Evolutionary conservation across 1,140 invertebrate genomes (phyloP).

Genomic region (Sitodiplosis mosellana): DNA sequence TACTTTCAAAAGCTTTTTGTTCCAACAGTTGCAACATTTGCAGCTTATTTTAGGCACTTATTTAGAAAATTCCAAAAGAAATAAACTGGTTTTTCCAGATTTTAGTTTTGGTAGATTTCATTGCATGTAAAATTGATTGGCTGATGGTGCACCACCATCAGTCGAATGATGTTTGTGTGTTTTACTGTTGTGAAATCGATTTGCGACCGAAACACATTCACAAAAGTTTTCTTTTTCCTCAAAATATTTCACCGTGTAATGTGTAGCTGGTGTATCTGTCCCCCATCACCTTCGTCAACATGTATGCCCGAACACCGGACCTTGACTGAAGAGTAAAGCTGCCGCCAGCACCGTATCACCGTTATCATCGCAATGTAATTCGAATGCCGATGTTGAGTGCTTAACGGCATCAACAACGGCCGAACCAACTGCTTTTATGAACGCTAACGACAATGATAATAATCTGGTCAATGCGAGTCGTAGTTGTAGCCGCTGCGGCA

Average conservation of each 20-base stretch:
- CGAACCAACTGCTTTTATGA: slow-evolving; percentile 2
- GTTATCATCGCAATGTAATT: slow-evolving; percentile 22
- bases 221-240: neutral
- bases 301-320: slow-evolving; percentile 27
- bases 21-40: too few species aligned
- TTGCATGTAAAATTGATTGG: too few species aligned
- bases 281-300: slow-evolving; percentile 28
- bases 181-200: neutral
- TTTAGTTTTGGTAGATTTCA: too few species aligned
- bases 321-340: slow-evolving; percentile 25
- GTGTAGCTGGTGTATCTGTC: slow-evolving; percentile 22
- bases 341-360: slow-evolving; percentile 23
- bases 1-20: too few species aligned
- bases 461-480: neutral
- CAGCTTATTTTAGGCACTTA: too few species aligned
- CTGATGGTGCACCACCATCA: too few species aligned
- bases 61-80: too few species aligned
- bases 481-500: neutral
- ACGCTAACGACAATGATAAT: slow-evolving; percentile 7
- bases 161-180: too few species aligned
- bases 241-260: too few species aligned
- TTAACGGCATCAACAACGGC: neutral
- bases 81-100: too few species aligned
- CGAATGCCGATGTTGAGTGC: slow-evolving; percentile 10
- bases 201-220: neutral